Percentiles rank a stretch among this genome's conserved stretches.
Evolutionary conservation across 2,797 vertebrate species (phyloP).

Genomic region (Trichosurus vulpecula): DNA sequence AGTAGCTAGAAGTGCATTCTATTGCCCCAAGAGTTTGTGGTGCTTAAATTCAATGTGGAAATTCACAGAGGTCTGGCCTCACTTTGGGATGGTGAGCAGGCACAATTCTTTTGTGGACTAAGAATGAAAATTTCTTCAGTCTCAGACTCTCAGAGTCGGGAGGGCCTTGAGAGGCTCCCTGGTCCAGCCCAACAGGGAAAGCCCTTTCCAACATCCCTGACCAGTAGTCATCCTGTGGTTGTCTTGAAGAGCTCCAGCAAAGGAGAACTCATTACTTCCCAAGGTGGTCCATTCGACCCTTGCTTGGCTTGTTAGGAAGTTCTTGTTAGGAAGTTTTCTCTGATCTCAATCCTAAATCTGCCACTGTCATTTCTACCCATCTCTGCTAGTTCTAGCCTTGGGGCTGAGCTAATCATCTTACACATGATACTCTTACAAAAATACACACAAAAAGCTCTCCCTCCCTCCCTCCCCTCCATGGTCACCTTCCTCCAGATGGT

Average conservation of each 20-base stretch:
- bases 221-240: neutral
- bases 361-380: neutral
- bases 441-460: neutral
- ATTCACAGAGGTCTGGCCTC: neutral
- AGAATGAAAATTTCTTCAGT: neutral
- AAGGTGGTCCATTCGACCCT: neutral
- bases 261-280: neutral
- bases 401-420: neutral
- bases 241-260: neutral
- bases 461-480: neutral
- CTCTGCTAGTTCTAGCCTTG: neutral
- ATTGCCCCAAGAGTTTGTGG: neutral
- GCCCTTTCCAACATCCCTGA: neutral
- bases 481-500: neutral
- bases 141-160: neutral
- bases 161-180: neutral
- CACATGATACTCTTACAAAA: neutral
- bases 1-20: neutral
- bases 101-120: neutral
- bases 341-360: neutral
- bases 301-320: neutral
- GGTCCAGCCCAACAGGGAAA: neutral
- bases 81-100: neutral
- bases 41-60: neutral
- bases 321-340: neutral